phyloP scores from a whole-genome alignment of 2,797 vertebrate genomes.

The Melanotaenia maccullochi region DNA sequence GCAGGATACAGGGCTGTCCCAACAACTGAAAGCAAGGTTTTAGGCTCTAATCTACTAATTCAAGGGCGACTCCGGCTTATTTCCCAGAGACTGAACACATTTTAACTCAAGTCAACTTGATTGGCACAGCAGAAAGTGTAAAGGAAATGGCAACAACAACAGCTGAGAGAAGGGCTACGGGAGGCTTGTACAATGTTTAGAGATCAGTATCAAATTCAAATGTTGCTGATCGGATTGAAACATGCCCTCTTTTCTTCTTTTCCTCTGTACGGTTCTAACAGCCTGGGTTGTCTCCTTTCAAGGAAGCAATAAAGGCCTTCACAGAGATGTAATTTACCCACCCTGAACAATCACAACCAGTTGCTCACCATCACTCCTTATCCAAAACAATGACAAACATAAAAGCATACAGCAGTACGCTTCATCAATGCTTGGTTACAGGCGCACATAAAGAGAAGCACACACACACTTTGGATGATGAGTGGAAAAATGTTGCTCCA shows the following conservation, averaged over 20 bases:
- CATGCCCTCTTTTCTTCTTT: slow-evolving; percentile 30
- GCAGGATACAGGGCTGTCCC: slow-evolving; percentile 51
- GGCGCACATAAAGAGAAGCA: slow-evolving; percentile 4
- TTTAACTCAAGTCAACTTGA: slow-evolving; percentile 41
- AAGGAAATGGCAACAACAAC: slow-evolving; percentile 43
- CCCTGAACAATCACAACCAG: slow-evolving; percentile 60
- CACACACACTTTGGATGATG: slow-evolving; percentile 34
- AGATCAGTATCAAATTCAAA: slow-evolving; percentile 49
- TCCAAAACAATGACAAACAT: slow-evolving; percentile 44
- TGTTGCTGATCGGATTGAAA: slow-evolving; percentile 24
- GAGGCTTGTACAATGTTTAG: slow-evolving; percentile 14
- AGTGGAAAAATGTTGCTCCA: slow-evolving; percentile 39
- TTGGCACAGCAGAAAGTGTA: slow-evolving; percentile 31
- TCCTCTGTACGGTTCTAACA: slow-evolving; percentile 35
- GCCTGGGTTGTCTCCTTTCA: slow-evolving; percentile 59
- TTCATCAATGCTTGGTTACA: slow-evolving; percentile 21
- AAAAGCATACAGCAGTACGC: slow-evolving; percentile 33
- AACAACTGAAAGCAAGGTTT: slow-evolving; percentile 73
- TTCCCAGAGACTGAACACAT: slow-evolving; percentile 34
- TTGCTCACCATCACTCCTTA: slow-evolving; percentile 56
- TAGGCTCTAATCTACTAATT: slow-evolving; percentile 67
- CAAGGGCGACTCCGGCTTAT: slow-evolving; percentile 43
- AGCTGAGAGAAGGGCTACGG: slow-evolving; percentile 27
- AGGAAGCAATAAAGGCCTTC: slow-evolving; percentile 61
- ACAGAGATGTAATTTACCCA: slow-evolving; percentile 51